Percentiles rank a stretch among this genome's conserved stretches.
Conservation (phyloP, 2,888 invertebrate genomes). For the Trachelus troglodyta region DNA sequence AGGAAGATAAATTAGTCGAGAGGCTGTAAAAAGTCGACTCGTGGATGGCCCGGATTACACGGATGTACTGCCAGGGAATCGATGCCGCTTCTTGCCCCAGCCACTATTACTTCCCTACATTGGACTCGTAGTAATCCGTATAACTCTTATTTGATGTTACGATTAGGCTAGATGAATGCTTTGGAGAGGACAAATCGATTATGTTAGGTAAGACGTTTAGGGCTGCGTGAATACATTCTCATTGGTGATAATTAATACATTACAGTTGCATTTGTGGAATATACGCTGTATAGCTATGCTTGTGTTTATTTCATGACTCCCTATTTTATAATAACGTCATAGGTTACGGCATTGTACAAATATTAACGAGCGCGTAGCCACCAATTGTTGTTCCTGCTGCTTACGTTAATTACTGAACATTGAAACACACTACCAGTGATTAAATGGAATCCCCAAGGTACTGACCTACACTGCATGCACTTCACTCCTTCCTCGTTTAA, state of each 20-base stretch:
- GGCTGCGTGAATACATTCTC: background rate
- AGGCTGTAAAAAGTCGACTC: conserved; percentile 51
- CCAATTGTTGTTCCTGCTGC: conserved; percentile 3
- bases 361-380: background rate
- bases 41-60: conserved; percentile 54
- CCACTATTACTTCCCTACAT: conserved; percentile 19
- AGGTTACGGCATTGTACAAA: background rate
- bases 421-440: conserved; percentile 22
- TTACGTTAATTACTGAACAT: conserved; percentile 19
- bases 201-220: background rate
- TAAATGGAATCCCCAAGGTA: conserved; percentile 19
- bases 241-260: background rate
- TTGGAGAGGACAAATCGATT: background rate
- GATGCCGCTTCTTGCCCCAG: conserved; percentile 40
- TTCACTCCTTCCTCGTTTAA: conserved; percentile 2
- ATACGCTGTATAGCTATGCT: background rate
- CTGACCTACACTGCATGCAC: conserved; percentile 9
- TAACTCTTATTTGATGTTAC: background rate
- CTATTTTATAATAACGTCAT: background rate
- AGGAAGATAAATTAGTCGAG: conserved; percentile 54
- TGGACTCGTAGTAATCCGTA: background rate
- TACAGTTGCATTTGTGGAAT: background rate
- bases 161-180: background rate
- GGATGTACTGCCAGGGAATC: conserved; percentile 48
- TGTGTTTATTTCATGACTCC: background rate